phyloP scores from a whole-genome alignment of 2,888 invertebrate species.

The Myathropa florea region DNA sequence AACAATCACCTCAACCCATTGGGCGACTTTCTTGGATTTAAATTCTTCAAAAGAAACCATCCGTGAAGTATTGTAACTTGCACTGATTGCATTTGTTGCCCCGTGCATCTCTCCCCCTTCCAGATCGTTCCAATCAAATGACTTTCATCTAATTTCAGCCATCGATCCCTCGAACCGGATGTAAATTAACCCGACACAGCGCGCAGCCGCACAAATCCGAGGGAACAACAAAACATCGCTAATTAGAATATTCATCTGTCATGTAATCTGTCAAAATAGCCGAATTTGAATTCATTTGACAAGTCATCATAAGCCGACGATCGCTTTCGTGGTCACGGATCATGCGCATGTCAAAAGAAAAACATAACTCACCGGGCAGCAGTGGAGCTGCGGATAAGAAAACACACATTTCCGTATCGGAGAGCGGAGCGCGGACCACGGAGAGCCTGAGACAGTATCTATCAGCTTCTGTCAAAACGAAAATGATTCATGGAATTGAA shows the following conservation, averaged over 20 bases:
- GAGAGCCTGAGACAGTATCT: background rate
- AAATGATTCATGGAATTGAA: slow-evolving; percentile 69
- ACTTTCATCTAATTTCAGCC: slow-evolving; percentile 23
- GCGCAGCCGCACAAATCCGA: slow-evolving; percentile 23
- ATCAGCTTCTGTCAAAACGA: slow-evolving; percentile 1
- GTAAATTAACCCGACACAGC: slow-evolving; percentile 22
- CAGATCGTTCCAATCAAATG: slow-evolving; percentile 7
- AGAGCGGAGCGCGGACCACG: too few species aligned
- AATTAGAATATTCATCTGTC: slow-evolving; percentile 67
- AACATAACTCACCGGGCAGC: slow-evolving; percentile 47
- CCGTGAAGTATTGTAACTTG: background rate
- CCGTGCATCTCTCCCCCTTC: background rate
- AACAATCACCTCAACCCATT: background rate
- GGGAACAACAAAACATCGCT: slow-evolving; percentile 59
- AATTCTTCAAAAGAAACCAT: background rate
- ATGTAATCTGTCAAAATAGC: slow-evolving; percentile 55
- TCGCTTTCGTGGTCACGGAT: slow-evolving; percentile 40
- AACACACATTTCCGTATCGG: slow-evolving; percentile 41
- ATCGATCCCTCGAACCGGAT: slow-evolving; percentile 39
- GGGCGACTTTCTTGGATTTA: background rate
- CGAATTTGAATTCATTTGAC: slow-evolving; percentile 40
- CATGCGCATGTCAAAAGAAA: slow-evolving; percentile 56
- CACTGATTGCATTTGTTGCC: slow-evolving; percentile 22
- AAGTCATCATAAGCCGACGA: slow-evolving; percentile 38
- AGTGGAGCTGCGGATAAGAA: background rate